A percentile compares a stretch with the other conserved stretches of the same genome.
Conservation (phyloP, 2,888 invertebrate genomes). For the Synanthedon formicaeformis region DNA sequence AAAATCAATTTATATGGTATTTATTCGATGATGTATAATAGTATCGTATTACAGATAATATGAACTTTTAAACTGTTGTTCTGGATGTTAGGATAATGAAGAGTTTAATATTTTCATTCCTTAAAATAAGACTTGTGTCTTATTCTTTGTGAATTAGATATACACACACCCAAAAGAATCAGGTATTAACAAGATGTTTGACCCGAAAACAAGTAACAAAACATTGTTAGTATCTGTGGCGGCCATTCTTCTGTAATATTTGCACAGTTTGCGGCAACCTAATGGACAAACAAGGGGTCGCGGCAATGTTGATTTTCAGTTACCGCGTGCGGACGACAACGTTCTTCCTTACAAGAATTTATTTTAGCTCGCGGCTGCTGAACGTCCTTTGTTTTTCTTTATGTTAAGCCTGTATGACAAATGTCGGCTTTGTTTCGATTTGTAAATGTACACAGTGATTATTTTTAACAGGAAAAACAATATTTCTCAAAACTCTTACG, state of each 20-base stretch:
- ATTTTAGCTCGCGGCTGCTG: slow-evolving; percentile 33
- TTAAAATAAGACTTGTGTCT: no score
- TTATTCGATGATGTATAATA: no score
- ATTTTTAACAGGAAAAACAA: background rate
- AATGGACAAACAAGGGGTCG: slow-evolving; percentile 66
- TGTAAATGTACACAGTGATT: slow-evolving; percentile 1
- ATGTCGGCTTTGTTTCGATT: slow-evolving; percentile 4
- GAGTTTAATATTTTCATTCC: no score
- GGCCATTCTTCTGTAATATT: slow-evolving; percentile 27
- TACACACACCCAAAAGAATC: background rate
- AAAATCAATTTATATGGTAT: no score
- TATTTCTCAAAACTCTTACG: slow-evolving; percentile 5
- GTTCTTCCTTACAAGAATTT: slow-evolving; percentile 57
- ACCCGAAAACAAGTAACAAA: background rate
- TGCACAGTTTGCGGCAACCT: slow-evolving; percentile 55
- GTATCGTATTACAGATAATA: no score
- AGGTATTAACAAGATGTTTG: background rate
- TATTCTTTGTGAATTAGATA: no score
- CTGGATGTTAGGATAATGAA: no score
- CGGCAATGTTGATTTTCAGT: slow-evolving; percentile 61
- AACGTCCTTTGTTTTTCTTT: slow-evolving; percentile 19
- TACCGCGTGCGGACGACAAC: slow-evolving; percentile 37
- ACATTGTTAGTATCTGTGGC: slow-evolving; percentile 19
- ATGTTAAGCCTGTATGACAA: slow-evolving; percentile 10
- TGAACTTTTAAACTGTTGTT: no score